phyloP scores from a whole-genome alignment of 2,888 invertebrate species.

The Mythimna lalbum region DNA sequence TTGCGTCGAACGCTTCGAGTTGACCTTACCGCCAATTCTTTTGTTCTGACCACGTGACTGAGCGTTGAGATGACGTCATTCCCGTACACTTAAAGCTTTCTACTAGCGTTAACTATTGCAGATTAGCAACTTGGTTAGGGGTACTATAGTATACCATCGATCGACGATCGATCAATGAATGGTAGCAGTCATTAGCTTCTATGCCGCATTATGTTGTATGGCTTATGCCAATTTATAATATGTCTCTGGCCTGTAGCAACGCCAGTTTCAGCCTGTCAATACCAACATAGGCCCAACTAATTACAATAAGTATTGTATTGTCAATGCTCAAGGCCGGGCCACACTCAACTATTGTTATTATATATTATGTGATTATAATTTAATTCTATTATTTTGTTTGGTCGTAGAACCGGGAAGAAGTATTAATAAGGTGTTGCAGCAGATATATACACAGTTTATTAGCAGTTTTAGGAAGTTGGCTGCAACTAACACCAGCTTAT shows the following conservation, averaged over 20 bases:
- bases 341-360: slow-evolving; percentile 37
- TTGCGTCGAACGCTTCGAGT: too few relatives aligned
- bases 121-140: too few relatives aligned
- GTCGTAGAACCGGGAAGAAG: slow-evolving; percentile 28
- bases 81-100: too few relatives aligned
- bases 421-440: slow-evolving; percentile 2
- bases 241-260: slow-evolving; percentile 16
- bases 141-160: not conserved
- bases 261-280: slow-evolving; percentile 30
- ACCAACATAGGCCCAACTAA: slow-evolving; percentile 21
- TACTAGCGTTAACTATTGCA: too few relatives aligned
- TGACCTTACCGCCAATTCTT: too few relatives aligned
- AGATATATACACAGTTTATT: not conserved
- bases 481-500: not conserved
- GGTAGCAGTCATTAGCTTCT: not conserved
- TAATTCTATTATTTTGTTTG: slow-evolving; percentile 18
- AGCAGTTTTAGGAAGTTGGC: not conserved
- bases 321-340: slow-evolving; percentile 31
- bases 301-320: slow-evolving; percentile 45
- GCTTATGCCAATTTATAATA: not conserved
- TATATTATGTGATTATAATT: slow-evolving; percentile 37
- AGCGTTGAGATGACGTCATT: too few relatives aligned
- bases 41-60: too few relatives aligned
- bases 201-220: not conserved
- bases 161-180: not conserved